Evolutionary conservation across 2,888 invertebrate genomes (phyloP).

Genomic region (Lycia hirtaria): DNA sequence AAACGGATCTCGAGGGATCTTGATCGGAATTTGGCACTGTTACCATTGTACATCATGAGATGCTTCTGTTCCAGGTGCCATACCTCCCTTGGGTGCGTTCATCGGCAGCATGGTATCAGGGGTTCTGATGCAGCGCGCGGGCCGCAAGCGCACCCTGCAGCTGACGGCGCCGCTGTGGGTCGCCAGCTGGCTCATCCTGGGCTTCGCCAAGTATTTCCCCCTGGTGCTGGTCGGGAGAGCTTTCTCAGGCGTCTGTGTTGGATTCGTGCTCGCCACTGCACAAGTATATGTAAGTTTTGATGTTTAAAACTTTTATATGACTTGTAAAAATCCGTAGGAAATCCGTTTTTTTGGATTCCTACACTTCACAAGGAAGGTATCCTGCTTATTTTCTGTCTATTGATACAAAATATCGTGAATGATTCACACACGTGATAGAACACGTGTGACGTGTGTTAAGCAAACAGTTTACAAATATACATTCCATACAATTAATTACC

Average conservation of each 20-base stretch:
- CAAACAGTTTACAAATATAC: conserved; percentile 7
- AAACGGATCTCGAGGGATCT: too few relatives aligned
- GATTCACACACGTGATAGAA: conserved; percentile 1
- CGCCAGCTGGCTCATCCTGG: conserved; percentile 84
- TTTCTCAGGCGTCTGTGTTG: conserved; percentile 86
- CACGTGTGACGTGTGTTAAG: not conserved
- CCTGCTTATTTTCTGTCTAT: too few relatives aligned
- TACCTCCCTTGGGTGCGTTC: conserved; percentile 85
- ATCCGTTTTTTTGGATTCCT: too few relatives aligned
- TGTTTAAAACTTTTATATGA: too few relatives aligned
- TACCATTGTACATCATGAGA: too few relatives aligned
- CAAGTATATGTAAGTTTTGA: conserved; percentile 86
- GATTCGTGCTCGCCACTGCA: conserved; percentile 86
- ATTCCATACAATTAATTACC: conserved; percentile 13
- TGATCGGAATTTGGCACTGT: too few relatives aligned
- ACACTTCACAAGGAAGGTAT: too few relatives aligned
- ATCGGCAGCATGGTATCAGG: conserved; percentile 84
- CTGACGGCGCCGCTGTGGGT: conserved; percentile 81
- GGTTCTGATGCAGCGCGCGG: conserved; percentile 80
- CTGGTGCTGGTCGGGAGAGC: conserved; percentile 83
- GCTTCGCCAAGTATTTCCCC: conserved; percentile 72
- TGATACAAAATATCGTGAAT: too few relatives aligned
- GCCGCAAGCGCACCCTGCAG: conserved; percentile 81
- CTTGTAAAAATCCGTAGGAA: too few relatives aligned
- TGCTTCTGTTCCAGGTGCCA: conserved; percentile 68